Percentiles rank a stretch among this genome's conserved stretches.
Conservation (phyloP, 2,797 vertebrate genomes). For the Hypotaenidia okinawae region DNA sequence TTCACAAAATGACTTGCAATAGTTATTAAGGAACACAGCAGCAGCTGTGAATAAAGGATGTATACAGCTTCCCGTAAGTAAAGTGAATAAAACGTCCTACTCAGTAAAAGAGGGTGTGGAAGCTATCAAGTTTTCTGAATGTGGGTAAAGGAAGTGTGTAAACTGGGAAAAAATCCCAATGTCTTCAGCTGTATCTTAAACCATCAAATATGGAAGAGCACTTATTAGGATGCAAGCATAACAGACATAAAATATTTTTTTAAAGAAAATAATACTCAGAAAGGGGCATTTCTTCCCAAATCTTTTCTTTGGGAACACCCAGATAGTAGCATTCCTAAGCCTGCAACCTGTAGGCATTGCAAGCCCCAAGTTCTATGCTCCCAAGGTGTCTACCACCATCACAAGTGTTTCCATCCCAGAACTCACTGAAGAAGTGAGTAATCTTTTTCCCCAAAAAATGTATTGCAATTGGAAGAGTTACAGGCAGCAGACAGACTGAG, state of each 20-base stretch:
- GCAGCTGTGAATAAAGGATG: conserved; percentile 9
- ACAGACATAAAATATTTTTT: background rate
- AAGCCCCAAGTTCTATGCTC: background rate
- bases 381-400: background rate
- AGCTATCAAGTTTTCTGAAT: background rate
- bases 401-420: background rate
- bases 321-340: background rate
- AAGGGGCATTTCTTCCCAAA: background rate
- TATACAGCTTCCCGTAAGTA: background rate
- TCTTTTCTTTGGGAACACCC: background rate
- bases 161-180: background rate
- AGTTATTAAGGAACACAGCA: conserved; percentile 21
- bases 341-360: background rate
- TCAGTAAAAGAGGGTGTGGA: background rate
- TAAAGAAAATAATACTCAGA: background rate
- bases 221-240: background rate
- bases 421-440: background rate
- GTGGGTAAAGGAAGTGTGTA: background rate
- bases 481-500: background rate
- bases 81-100: background rate
- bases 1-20: background rate
- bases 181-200: background rate
- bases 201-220: background rate
- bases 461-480: background rate
- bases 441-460: background rate